Conservation (phyloP, 2,888 invertebrate genomes). For the Vesta saturnalis region DNA sequence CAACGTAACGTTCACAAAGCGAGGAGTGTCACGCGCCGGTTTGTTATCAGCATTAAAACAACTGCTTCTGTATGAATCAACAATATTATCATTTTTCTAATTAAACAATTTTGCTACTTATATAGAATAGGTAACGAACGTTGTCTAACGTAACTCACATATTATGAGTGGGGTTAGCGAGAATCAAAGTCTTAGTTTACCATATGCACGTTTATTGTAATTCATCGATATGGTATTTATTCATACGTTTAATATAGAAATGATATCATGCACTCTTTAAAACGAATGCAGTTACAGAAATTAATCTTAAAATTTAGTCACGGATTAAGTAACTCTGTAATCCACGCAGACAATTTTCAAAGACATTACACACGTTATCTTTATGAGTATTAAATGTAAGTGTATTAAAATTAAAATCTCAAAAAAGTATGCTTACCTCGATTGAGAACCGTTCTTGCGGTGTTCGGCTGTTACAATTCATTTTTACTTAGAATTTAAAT, state of each 20-base stretch:
- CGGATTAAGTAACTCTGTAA: conserved; percentile 18
- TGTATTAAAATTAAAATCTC: no score
- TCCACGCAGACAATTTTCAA: conserved; percentile 11
- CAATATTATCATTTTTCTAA: no score
- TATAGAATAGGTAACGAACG: no score
- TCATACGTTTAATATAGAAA: conserved; percentile 37
- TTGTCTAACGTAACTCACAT: no score
- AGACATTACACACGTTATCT: no score
- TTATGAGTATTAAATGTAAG: no score
- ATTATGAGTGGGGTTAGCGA: no score
- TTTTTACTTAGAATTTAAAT: conserved; percentile 12
- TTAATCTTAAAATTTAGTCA: conserved; percentile 29
- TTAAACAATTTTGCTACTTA: no score
- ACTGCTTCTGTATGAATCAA: no score
- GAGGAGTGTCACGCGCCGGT: background rate
- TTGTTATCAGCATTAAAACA: no score
- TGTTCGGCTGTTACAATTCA: conserved; percentile 31
- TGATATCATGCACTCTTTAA: conserved; percentile 35
- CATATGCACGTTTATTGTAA: background rate
- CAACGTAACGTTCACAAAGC: no score
- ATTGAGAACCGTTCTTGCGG: conserved; percentile 26
- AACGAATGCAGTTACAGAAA: conserved; percentile 28
- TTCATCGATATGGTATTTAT: conserved; percentile 14
- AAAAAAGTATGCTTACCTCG: conserved; percentile 34
- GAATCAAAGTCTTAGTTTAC: background rate